Evolutionary conservation across 30 jellyfish, hydroid and myxozoan species (phyloP).

Genomic region (Hydractinia echinata): DNA sequence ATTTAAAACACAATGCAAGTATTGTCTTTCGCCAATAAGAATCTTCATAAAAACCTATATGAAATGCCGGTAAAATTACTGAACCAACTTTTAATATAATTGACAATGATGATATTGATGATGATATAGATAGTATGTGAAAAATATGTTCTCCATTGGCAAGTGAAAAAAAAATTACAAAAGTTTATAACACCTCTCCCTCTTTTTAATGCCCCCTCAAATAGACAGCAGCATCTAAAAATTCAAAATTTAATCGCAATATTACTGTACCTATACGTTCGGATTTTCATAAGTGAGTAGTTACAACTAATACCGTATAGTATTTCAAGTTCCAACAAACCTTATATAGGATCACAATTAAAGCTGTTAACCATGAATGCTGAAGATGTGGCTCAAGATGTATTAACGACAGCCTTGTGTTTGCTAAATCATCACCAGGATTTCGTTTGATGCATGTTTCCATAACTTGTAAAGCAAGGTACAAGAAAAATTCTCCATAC

Average conservation of each 20-base stretch:
- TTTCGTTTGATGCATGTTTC: conserved; percentile 8
- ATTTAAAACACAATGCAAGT: no score
- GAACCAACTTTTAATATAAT: no score
- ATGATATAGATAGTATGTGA: not conserved
- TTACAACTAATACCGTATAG: not conserved
- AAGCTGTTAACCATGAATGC: conserved; percentile 71
- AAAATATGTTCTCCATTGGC: no score
- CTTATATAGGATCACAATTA: conserved; percentile 79
- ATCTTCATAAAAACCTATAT: no score
- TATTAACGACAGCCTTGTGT: conserved; percentile 17
- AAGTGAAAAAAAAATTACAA: not conserved
- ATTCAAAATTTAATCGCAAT: not conserved
- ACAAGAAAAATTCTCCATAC: conserved; percentile 24
- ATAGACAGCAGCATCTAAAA: not conserved
- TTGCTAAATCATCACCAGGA: not conserved
- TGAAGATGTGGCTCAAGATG: conserved; percentile 62
- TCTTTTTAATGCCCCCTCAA: not conserved
- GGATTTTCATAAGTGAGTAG: no score
- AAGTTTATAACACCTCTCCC: not conserved
- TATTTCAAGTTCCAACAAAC: conserved; percentile 24
- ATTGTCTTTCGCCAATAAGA: no score
- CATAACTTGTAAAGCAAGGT: conserved; percentile 25
- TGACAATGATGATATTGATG: not conserved
- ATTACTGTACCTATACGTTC: not conserved
- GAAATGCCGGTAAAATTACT: no score